Conservation (phyloP, 2,888 invertebrate species). For the Agrilus biguttatus region DNA sequence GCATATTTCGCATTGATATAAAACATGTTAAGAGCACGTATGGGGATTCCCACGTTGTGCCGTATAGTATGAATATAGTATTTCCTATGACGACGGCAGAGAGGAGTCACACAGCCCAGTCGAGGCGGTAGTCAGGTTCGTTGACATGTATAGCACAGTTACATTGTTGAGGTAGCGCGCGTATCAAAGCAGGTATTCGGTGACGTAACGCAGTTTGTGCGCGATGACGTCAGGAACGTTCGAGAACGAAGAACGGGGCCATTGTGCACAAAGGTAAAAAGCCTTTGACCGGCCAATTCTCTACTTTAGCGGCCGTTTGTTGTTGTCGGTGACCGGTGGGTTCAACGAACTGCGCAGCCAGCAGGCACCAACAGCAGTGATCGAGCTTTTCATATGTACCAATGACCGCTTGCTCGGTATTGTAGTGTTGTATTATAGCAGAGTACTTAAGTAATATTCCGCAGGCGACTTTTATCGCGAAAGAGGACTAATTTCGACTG, state of each 20-base stretch:
- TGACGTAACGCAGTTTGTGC: slow-evolving; percentile 25
- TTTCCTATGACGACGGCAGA: too few relatives aligned
- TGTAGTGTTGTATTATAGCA: too few relatives aligned
- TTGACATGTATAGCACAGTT: slow-evolving; percentile 18
- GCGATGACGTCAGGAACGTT: slow-evolving; percentile 22
- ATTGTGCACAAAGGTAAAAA: slow-evolving; percentile 33
- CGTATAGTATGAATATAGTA: too few relatives aligned
- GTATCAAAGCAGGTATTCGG: slow-evolving; percentile 13
- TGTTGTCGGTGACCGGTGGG: slow-evolving; percentile 4
- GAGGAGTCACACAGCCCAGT: slow-evolving; percentile 1
- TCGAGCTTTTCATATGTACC: too few relatives aligned
- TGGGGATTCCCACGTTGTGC: too few relatives aligned
- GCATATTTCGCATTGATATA: too few relatives aligned
- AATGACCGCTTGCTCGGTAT: too few relatives aligned
- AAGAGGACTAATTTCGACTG: too few relatives aligned
- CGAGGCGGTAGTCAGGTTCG: slow-evolving; percentile 10
- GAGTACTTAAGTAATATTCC: too few relatives aligned
- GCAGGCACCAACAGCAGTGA: too few relatives aligned
- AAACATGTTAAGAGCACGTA: too few relatives aligned
- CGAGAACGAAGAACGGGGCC: slow-evolving; percentile 22
- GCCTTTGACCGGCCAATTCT: slow-evolving; percentile 28
- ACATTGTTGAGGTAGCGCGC: slow-evolving; percentile 19
- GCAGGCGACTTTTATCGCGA: too few relatives aligned
- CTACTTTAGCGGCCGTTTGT: slow-evolving; percentile 5
- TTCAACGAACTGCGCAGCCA: slow-evolving; percentile 10